Evolutionary conservation across 2,888 invertebrate genomes (phyloP).

Genomic region (Bombyx huttoni): DNA sequence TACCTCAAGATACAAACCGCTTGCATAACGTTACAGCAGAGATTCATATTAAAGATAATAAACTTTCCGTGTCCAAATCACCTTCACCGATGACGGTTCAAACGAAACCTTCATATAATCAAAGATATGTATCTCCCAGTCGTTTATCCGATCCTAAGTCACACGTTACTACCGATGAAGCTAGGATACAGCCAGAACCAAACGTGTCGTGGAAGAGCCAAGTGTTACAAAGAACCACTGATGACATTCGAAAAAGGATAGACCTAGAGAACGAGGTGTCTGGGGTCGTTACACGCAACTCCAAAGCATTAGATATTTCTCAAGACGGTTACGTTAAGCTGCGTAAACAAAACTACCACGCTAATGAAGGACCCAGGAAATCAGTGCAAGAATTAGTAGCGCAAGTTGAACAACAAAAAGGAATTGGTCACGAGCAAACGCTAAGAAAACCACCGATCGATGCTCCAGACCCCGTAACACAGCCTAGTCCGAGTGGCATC

Average conservation of each 20-base stretch:
- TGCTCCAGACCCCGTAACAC: constrained; percentile 18
- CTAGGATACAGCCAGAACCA: constrained; percentile 24
- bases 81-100: constrained; percentile 46
- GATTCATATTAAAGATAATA: constrained; percentile 58
- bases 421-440: constrained; percentile 49
- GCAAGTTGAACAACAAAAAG: constrained; percentile 68
- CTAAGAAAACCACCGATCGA: constrained; percentile 44
- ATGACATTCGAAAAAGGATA: constrained; percentile 53
- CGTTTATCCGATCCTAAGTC: constrained; percentile 46
- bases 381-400: constrained; percentile 77
- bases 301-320: constrained; percentile 55
- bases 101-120: constrained; percentile 21
- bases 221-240: constrained; percentile 59
- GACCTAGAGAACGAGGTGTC: constrained; percentile 54
- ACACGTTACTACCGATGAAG: constrained; percentile 37
- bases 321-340: constrained; percentile 66
- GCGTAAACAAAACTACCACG: constrained; percentile 45
- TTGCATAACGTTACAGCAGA: constrained; percentile 58
- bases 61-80: constrained; percentile 48
- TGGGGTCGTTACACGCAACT: constrained; percentile 33
- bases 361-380: constrained; percentile 46
- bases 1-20: constrained; percentile 22
- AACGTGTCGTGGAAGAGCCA: constrained; percentile 57
- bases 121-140: constrained; percentile 42
- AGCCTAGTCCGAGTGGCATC: constrained; percentile 18